Conservation (phyloP, 2,888 invertebrate genomes). For the Leptinotarsa peninsularis region DNA sequence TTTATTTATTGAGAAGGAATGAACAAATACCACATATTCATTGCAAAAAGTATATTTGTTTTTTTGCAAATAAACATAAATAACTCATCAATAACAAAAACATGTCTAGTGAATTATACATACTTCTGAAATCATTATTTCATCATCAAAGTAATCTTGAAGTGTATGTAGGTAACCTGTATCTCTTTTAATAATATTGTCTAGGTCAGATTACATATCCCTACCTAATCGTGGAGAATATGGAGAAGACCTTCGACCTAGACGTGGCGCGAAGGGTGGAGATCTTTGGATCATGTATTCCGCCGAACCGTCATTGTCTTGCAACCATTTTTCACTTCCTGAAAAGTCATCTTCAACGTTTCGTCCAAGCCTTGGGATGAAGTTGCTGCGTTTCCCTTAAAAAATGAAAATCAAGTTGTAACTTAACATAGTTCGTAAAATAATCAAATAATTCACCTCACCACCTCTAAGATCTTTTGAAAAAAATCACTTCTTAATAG, state of each 20-base stretch:
- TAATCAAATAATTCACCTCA: too few species aligned
- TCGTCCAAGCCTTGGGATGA: conserved; percentile 68
- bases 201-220: conserved; percentile 33
- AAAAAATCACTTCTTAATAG: too few species aligned
- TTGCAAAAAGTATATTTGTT: not conserved
- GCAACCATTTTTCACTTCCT: conserved; percentile 53
- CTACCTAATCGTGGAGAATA: conserved; percentile 67
- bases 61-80: not conserved
- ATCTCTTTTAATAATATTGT: not conserved
- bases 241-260: conserved; percentile 65
- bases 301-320: conserved; percentile 52
- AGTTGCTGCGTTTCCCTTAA: conserved; percentile 52
- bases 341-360: conserved; percentile 60
- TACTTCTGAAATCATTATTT: not conserved
- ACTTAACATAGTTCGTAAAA: too few species aligned
- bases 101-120: not conserved
- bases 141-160: too few species aligned
- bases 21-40: not conserved
- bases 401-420: conserved; percentile 13
- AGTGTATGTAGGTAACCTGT: not conserved
- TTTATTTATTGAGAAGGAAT: too few species aligned
- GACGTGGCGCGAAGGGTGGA: conserved; percentile 67
- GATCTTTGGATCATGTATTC: conserved; percentile 61
- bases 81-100: not conserved
- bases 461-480: too few species aligned